Evolutionary conservation across 2,888 invertebrate species (phyloP), one percentile per base, ranked within the genome.

Genomic region (Oligia strigilis): DNA sequence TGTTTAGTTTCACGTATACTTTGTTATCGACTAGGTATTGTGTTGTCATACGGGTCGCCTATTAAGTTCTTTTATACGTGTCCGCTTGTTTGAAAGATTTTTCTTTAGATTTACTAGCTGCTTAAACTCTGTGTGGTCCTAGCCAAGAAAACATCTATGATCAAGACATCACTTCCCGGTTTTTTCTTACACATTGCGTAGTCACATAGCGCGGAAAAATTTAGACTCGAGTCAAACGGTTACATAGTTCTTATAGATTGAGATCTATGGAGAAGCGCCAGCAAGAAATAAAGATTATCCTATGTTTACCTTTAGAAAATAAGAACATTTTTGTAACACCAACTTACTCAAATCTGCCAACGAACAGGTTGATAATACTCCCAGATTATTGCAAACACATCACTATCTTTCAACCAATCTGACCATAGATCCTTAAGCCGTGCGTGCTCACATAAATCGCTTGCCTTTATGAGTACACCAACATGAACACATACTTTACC

Each of bases 401-500:
- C 72, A 77, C 60, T 77, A 81, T 88, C 81, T 64, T 60, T 43
- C 64, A 65, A 77, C 69, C 43, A 72, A 83, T 84, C 79, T 64
- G 58, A 72, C 52, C n/a, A 78, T 60, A 77, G 80, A 80, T 78
- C 78, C 64, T 67, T 80, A 60, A 75, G 65, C 43, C 72, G 67
- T 79, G 75, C 71, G 79, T 82, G 74, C 67, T 75, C 84, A 90
- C 83, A 83, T 89, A 86, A 90, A 87, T 87, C 67, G 84, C 77
- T 82, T 78, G 81, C 80, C 78, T 84, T 77, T 88, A 87, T 74
- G 87, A 73, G 77, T 75, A 83, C 64, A 82, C 80, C 67, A 84
- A 83, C 85, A 86, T 87, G 83, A 69, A 78, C 74, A 84, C 74
- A 83, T 83, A 90, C 75, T 79, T 82, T 87, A 87, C 80, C 82